Evolutionary conservation across 2,797 vertebrate species (phyloP).

Genomic region (Pachyuromys duprasi): DNA sequence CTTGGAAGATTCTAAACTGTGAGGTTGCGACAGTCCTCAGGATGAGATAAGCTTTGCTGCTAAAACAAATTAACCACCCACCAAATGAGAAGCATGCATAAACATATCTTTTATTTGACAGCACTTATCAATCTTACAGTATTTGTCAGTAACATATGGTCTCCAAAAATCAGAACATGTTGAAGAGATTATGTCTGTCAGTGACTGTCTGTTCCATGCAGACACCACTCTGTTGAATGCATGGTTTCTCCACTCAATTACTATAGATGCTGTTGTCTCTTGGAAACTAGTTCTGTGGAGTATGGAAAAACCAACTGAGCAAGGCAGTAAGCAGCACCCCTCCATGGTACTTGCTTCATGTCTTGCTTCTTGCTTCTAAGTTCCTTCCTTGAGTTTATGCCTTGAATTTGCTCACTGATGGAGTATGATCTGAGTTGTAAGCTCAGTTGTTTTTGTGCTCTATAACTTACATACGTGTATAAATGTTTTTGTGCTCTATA

Average conservation of each 20-base stretch:
- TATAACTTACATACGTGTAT: neutral
- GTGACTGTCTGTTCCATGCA: neutral
- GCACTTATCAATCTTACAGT: neutral
- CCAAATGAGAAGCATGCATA: neutral
- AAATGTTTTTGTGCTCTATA: too few relatives aligned
- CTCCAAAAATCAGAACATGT: neutral
- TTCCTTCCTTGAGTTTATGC: too few relatives aligned
- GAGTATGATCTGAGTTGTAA: too few relatives aligned
- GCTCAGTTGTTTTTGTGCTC: too few relatives aligned
- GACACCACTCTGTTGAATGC: neutral
- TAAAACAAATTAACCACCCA: neutral
- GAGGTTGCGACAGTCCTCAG: neutral
- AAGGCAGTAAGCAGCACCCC: too few relatives aligned
- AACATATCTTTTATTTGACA: neutral
- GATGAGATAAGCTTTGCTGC: neutral
- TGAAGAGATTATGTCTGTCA: neutral
- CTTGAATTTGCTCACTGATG: too few relatives aligned
- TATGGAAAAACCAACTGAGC: too few relatives aligned
- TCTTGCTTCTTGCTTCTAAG: too few relatives aligned
- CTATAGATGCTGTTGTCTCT: too few relatives aligned
- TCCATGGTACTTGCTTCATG: too few relatives aligned
- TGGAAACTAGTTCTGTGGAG: too few relatives aligned
- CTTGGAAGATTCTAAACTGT: neutral
- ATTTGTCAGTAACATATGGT: rapidly evolving
- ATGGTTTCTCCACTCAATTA: neutral